These are phyloP conservation scores for Tachysurus fulvidraco DNA, from an alignment of 2,113 vertebrate genomes.

Conservation along the genomic window DNA sequence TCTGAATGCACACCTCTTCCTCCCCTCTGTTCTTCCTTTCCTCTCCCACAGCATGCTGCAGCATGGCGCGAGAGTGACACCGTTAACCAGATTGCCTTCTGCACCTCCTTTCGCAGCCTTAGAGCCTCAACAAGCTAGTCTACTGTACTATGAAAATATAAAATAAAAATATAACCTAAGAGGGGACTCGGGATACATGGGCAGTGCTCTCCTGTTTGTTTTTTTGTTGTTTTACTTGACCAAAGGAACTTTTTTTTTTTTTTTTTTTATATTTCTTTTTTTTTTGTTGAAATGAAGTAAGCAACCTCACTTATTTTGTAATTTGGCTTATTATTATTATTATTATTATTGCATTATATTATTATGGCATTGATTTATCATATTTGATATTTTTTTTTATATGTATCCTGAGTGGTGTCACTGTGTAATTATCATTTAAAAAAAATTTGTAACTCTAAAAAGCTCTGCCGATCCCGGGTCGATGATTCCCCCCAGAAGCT, in stretches of 20 bases:
- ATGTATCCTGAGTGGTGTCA: slow-evolving; percentile 65
- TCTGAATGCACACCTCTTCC: slow-evolving; percentile 69
- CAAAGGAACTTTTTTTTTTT: slow-evolving; percentile 77
- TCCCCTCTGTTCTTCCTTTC: slow-evolving; percentile 11
- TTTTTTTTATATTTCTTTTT: slow-evolving; percentile 67
- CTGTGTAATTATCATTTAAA: slow-evolving; percentile 58
- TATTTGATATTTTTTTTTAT: slow-evolving; percentile 60
- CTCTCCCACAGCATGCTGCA: slow-evolving; percentile 74
- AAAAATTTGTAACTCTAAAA: slow-evolving; percentile 23
- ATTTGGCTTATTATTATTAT: slow-evolving; percentile 57
- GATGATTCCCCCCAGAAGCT: slow-evolving; percentile 58
- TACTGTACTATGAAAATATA: slow-evolving; percentile 61
- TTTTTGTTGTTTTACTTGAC: slow-evolving; percentile 70
- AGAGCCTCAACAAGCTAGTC: slow-evolving; percentile 74
- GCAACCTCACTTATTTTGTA: slow-evolving; percentile 63
- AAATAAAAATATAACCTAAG: slow-evolving; percentile 38
- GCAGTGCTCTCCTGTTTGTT: slow-evolving; percentile 52
- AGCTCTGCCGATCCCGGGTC: slow-evolving; percentile 45
- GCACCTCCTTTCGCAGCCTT: slow-evolving; percentile 79
- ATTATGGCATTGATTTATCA: slow-evolving; percentile 18
- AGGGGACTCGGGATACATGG: slow-evolving; percentile 56
- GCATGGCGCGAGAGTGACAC: slow-evolving; percentile 74
- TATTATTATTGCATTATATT: slow-evolving; percentile 53
- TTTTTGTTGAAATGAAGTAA: slow-evolving; percentile 60
- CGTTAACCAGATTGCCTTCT: slow-evolving; percentile 78